Base-by-base conservation (phyloP, 2,888 invertebrate species). In the Tineola bisselliella region DNA sequence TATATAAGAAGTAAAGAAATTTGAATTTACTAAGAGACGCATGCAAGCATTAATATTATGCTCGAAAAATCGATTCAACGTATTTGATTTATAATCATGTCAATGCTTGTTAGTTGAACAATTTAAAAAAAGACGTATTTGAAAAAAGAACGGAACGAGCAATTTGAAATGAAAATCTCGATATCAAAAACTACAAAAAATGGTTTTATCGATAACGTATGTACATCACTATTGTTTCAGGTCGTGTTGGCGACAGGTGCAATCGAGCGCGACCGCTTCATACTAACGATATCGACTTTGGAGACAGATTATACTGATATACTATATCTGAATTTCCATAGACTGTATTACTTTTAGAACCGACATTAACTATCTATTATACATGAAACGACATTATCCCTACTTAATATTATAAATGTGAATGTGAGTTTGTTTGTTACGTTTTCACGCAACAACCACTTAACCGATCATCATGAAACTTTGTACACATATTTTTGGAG, bases 181-280 rank as follows among this genome's bases (percentile, higher is more conserved):
- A 38, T 43, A 59, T 38, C n/a, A 52, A 58, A 58, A 43, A 43
- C 38, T 18, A 38, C 17, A 15, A 59, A 59, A 59, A 17, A 43
- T 12, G 8, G 8, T 43, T 59, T 54, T 57, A 57, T 61, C 60
- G 60, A 60, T 48, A 52, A 17, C 17, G 30, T 8, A 44, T 70
- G 65, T 68, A 66, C 73, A 67, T 65, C 73, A 68, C 68, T 69
- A 70, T 62, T 19, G 43, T 60, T 25, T 63, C 12, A 48, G 48
- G 15, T 19, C 31, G 33, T 17, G 58, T 33, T 58, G 71, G 76
- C 68, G 81, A 79, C 83, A 83, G 83, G 81, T 83, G 83, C 75
- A 74, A 61, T 63, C 65, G 67, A 73, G 71, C 70, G 70, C 70
- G 68, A 63, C 30, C 60, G 57, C 63, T 67, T 65, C 64, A 62